Evolutionary conservation across 2,888 invertebrate genomes (phyloP), one percentile per base, ranked within the genome.

Genomic region (Dioctria linearis): DNA sequence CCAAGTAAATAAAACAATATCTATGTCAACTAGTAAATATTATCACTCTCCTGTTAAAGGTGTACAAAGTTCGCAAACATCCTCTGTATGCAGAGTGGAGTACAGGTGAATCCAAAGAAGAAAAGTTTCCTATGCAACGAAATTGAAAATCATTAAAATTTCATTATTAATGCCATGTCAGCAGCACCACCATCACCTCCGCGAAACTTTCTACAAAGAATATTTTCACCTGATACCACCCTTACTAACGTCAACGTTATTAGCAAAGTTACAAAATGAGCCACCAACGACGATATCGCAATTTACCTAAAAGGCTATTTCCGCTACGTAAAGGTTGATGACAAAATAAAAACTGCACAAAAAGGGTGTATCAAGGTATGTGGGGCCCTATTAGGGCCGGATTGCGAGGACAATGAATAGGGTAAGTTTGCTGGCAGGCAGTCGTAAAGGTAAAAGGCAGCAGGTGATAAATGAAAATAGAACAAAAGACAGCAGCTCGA

Each of bases 221-320:
- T n/a, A 5, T 43, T 66, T 13, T 13, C 66, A 66, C 66, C 66
- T 66, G 66, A 6, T 42, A 43, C 66, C 54, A 37, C 37, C 54
- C 67, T 8, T 5, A 8, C 37, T 5, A 5, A 51, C 54, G 9
- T 37, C 39, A 11, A 37, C 39, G 63, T 37, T 39, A 63, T 40
- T 39, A 54, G 61, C 6, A 25, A 49, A 63, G 61, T 57, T 39
- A 42, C 51, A 49, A 42, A 79, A 61, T 63, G 78, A 43, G 78
- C 39, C 39, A 57, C 59, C 59, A 59, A 37, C 4, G 8, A 46
- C 46, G 3, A 3, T 42, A 4, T 0, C 5, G 54, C 40, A 75
- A 75, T 65, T 80, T 80, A 46, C 49, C 42, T 59, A 40, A 65
- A 80, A 61, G 66, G 61, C 54, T 65, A 65, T 61, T 61, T 73